These are phyloP conservation scores for Chelonoidis abingdonii DNA, from an alignment of 2,113 vertebrate species.

Conservation along the genomic window DNA sequence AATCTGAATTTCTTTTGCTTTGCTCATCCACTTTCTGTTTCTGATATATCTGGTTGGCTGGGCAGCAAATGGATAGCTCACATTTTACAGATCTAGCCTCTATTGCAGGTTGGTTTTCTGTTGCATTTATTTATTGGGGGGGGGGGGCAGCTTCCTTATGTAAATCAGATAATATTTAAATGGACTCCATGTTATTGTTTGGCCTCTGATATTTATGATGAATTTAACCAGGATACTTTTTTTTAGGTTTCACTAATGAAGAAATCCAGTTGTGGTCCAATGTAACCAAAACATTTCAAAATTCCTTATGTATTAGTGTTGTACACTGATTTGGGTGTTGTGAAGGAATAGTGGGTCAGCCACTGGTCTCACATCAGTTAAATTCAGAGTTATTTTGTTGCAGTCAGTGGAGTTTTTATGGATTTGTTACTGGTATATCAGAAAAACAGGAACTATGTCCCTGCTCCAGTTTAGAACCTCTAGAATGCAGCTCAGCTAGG, in stretches of 20 bases:
- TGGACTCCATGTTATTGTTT: conserved; percentile 5
- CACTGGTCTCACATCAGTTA: neutral
- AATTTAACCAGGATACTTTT: conserved; percentile 20
- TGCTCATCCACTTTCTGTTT: neutral
- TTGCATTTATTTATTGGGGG: conserved; percentile 12
- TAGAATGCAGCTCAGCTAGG: neutral
- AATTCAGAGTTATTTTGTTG: conserved; percentile 18
- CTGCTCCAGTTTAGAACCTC: neutral
- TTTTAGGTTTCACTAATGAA: conserved; percentile 51
- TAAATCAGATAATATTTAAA: conserved; percentile 54
- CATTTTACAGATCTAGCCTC: neutral
- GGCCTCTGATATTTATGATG: neutral
- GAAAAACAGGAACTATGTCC: neutral
- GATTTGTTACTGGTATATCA: conserved; percentile 4
- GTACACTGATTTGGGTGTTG: neutral
- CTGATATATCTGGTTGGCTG: neutral
- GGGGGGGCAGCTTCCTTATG: neutral
- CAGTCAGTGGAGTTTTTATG: neutral
- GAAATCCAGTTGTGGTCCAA: conserved; percentile 32
- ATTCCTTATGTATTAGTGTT: neutral
- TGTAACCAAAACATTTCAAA: neutral
- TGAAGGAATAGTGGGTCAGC: neutral
- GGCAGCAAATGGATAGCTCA: neutral
- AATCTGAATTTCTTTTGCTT: neutral
- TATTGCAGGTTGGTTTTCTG: conserved; percentile 37